A percentile compares a stretch with the other conserved stretches of the same genome.
Conservation (phyloP, 1,140 invertebrate species). For the Camponotus floridanus region DNA sequence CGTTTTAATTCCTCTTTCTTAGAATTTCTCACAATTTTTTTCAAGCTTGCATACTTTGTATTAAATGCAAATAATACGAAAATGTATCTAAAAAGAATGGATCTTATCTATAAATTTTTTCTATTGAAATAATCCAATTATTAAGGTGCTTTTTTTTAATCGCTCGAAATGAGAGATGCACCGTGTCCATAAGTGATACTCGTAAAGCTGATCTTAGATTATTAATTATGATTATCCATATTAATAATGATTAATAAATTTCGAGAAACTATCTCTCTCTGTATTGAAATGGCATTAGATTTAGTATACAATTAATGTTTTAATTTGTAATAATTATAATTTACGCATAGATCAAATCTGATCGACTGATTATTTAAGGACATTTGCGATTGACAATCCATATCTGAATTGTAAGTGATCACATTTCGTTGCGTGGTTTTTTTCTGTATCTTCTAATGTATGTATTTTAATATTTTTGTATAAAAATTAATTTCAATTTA, state of each 20-base stretch:
- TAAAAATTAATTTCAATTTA: conserved; percentile 16
- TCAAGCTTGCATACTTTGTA: background rate
- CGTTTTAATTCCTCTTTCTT: background rate
- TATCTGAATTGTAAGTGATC: conserved; percentile 8
- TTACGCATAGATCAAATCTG: conserved; percentile 23
- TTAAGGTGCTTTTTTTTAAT: conserved; percentile 19
- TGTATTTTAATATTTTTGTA: background rate
- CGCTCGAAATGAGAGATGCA: background rate
- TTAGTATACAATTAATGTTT: conserved; percentile 39
- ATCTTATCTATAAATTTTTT: conserved; percentile 17
- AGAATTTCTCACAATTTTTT: conserved; percentile 20
- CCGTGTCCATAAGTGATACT: conserved; percentile 3
- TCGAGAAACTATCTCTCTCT: background rate
- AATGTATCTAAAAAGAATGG: background rate
- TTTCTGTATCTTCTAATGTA: background rate
- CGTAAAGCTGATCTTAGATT: conserved; percentile 16
- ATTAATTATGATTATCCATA: background rate
- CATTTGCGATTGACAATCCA: conserved; percentile 15
- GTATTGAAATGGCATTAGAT: conserved; percentile 1
- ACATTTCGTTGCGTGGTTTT: conserved; percentile 29
- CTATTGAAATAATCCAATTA: conserved; percentile 23
- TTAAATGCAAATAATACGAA: conserved; percentile 20
- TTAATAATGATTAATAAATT: conserved; percentile 23
- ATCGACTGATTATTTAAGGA: conserved; percentile 26
- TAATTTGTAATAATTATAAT: conserved; percentile 35